Evolutionary conservation across 2,797 vertebrate genomes (phyloP).

Genomic region (Hydrophis major): DNA sequence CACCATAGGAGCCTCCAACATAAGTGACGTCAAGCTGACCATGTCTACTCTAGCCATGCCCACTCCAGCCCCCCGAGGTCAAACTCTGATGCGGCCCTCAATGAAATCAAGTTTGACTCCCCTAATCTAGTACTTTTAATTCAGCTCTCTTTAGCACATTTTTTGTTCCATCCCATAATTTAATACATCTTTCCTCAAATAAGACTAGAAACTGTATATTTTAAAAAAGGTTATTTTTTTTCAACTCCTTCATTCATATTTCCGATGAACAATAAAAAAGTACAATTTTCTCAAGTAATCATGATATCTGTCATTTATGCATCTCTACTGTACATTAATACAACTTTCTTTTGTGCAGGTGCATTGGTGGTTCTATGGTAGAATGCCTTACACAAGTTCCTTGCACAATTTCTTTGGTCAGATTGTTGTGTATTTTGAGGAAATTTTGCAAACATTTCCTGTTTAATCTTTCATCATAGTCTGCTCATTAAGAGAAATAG

Average conservation of each 20-base stretch:
- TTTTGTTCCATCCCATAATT: background rate
- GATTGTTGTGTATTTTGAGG: background rate
- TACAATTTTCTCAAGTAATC: background rate
- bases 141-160: background rate
- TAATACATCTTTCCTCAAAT: background rate
- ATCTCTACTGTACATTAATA: background rate
- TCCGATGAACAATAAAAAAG: background rate
- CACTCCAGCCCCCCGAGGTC: too few species aligned
- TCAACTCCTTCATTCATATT: background rate
- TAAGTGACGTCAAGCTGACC: too few species aligned
- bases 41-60: too few species aligned
- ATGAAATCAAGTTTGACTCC: too few species aligned
- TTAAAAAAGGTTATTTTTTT: background rate
- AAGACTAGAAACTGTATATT: background rate
- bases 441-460: background rate
- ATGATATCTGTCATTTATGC: background rate
- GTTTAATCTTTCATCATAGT: constrained; percentile 3
- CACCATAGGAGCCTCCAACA: too few species aligned
- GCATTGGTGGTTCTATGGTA: background rate
- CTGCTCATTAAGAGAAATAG: constrained; percentile 1
- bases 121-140: background rate
- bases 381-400: background rate
- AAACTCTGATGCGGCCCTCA: too few species aligned
- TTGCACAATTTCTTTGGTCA: background rate
- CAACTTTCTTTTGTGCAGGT: background rate